Conservation (phyloP, 2,888 invertebrate species). For the Ashinkailepas kermadecensis region DNA sequence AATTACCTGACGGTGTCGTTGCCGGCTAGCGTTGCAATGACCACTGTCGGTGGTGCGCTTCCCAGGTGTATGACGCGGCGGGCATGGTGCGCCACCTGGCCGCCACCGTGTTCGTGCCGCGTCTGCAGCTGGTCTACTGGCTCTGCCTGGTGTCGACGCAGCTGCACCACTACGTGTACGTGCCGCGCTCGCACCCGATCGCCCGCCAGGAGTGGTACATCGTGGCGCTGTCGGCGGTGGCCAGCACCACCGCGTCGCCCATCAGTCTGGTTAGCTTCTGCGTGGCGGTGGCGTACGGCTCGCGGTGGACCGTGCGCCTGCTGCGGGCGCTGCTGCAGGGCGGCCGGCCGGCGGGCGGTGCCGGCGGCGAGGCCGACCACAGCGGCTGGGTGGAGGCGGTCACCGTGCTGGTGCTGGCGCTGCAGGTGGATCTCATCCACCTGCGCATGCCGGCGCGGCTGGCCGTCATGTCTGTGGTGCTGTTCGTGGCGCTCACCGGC, state of each 20-base stretch:
- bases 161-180: slow-evolving; percentile 38
- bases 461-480: slow-evolving; percentile 47
- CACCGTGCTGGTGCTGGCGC: slow-evolving; percentile 47
- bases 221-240: slow-evolving; percentile 41
- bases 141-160: slow-evolving; percentile 44
- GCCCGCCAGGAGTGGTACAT: slow-evolving; percentile 42
- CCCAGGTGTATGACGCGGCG: slow-evolving; percentile 30
- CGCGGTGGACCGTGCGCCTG: slow-evolving; percentile 42
- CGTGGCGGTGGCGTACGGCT: slow-evolving; percentile 47
- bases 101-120: slow-evolving; percentile 44
- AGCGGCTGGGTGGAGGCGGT: slow-evolving; percentile 49
- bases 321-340: slow-evolving; percentile 38
- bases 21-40: no score
- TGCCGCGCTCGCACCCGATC: slow-evolving; percentile 27
- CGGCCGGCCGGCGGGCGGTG: no score
- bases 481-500: slow-evolving; percentile 50
- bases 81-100: slow-evolving; percentile 42
- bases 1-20: no score
- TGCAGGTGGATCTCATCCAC: slow-evolving; percentile 48
- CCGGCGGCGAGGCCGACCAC: slow-evolving; percentile 34
- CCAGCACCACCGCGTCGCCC: slow-evolving; percentile 46
- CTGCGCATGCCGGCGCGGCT: slow-evolving; percentile 46
- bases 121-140: slow-evolving; percentile 49
- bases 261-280: slow-evolving; percentile 47
- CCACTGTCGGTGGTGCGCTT: no score